These are phyloP conservation scores for Carcinoscorpius rotundicauda DNA, from an alignment of 1,140 invertebrate genomes.

Conservation along the genomic window DNA sequence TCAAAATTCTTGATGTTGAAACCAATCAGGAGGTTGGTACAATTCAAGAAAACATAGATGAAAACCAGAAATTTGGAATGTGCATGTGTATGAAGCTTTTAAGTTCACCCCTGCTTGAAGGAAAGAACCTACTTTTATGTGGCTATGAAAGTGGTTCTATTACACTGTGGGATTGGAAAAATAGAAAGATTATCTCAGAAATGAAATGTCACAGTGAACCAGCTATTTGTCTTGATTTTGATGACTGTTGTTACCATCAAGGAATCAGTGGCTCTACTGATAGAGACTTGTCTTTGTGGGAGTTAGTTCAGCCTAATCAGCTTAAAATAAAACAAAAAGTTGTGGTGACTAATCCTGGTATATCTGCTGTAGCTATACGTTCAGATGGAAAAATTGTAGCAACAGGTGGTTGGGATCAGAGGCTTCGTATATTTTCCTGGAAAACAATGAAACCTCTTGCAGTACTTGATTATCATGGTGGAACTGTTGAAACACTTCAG, in stretches of 20 bases:
- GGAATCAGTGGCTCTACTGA: conserved; percentile 16
- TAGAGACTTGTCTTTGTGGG: conserved; percentile 9
- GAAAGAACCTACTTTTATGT: too few relatives aligned
- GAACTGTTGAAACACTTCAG: conserved; percentile 11
- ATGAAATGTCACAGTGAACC: too few relatives aligned
- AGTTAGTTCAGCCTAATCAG: conserved; percentile 3
- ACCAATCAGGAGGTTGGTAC: too few relatives aligned
- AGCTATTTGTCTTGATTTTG: too few relatives aligned
- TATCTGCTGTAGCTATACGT: conserved; percentile 51
- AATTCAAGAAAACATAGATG: too few relatives aligned
- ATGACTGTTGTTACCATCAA: background rate
- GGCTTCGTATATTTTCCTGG: conserved; percentile 61
- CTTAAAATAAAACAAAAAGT: conserved; percentile 7
- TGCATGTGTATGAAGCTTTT: too few relatives aligned
- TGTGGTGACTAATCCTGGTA: conserved; percentile 47
- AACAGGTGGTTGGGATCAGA: conserved; percentile 59
- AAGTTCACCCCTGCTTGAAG: too few relatives aligned
- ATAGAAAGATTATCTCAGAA: too few relatives aligned
- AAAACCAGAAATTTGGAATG: too few relatives aligned
- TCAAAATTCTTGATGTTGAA: too few relatives aligned
- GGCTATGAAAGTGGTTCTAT: too few relatives aligned
- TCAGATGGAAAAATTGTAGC: conserved; percentile 59
- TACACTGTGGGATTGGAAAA: too few relatives aligned
- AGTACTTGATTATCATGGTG: conserved; percentile 43
- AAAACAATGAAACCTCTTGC: conserved; percentile 58